Evolutionary conservation across 2,888 invertebrate genomes (phyloP).

Genomic region (Therioaphis trifolii): DNA sequence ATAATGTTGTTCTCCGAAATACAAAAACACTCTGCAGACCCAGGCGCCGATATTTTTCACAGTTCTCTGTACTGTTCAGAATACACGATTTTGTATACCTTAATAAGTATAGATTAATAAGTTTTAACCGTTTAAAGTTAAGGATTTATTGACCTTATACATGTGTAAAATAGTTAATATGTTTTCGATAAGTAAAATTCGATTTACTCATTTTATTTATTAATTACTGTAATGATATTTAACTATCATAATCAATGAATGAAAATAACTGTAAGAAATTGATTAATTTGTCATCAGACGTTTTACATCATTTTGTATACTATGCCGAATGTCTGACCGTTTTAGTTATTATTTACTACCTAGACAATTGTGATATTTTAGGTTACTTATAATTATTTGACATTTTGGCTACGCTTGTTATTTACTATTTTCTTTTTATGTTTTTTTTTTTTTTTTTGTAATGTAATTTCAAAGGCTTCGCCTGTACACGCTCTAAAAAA

Average conservation of each 20-base stretch:
- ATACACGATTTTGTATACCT: background rate
- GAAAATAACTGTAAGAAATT: constrained; percentile 2
- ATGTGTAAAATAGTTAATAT: constrained; percentile 8
- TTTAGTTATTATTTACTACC: constrained; percentile 54
- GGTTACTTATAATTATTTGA: constrained; percentile 57
- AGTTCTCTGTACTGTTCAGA: background rate
- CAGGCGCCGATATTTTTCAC: constrained; percentile 19
- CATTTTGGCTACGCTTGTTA: constrained; percentile 59
- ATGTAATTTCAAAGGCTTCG: constrained; percentile 61
- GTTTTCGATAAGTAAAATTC: constrained; percentile 10
- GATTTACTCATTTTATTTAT: constrained; percentile 26
- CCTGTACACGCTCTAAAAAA: constrained; percentile 35
- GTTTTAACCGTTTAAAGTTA: constrained; percentile 26
- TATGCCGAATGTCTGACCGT: constrained; percentile 28
- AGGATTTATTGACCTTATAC: too few relatives aligned
- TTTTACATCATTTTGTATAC: constrained; percentile 5
- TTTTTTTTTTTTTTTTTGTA: constrained; percentile 48
- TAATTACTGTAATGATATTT: constrained; percentile 13
- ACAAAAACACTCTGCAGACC: constrained; percentile 22
- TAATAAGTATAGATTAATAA: constrained; percentile 36
- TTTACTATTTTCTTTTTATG: constrained; percentile 58
- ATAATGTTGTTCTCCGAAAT: constrained; percentile 26
- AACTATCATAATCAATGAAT: background rate
- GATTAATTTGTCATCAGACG: constrained; percentile 11
- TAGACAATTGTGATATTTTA: constrained; percentile 62